A percentile compares a stretch with the other conserved stretches of the same genome.
Conservation (phyloP, 2,888 invertebrate genomes). For the Ornithoptera alexandrae region DNA sequence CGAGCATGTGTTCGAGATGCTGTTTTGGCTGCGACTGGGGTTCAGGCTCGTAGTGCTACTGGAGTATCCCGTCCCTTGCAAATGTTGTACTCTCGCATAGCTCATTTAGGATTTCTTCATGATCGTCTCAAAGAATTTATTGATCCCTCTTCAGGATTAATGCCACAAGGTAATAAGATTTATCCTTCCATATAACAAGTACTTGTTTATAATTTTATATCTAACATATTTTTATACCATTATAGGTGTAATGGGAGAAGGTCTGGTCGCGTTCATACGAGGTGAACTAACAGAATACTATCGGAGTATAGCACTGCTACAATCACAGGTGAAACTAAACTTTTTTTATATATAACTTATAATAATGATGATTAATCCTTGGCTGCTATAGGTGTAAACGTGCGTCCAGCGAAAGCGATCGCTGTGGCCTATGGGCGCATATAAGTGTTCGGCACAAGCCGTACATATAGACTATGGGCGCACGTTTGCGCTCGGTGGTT, state of each 20-base stretch:
- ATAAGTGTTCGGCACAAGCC: too few species aligned
- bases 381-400: too few species aligned
- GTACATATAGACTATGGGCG: too few species aligned
- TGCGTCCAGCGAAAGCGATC: too few species aligned
- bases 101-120: conserved; percentile 92
- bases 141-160: conserved; percentile 84
- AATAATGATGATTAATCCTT: background rate
- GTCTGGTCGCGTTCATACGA: conserved; percentile 90
- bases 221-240: conserved; percentile 7
- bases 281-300: conserved; percentile 94
- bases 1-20: conserved; percentile 84
- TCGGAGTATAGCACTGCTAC: conserved; percentile 90
- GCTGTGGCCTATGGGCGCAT: too few species aligned
- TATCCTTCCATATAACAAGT: background rate
- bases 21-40: conserved; percentile 92
- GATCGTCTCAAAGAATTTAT: conserved; percentile 90
- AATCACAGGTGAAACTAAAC: conserved; percentile 85
- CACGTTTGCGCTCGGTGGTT: too few species aligned
- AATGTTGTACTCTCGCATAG: conserved; percentile 86
- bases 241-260: conserved; percentile 89
- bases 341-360: background rate
- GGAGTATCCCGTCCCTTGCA: conserved; percentile 69
- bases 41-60: conserved; percentile 85
- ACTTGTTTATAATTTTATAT: background rate
- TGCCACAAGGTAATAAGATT: conserved; percentile 70